Percentiles rank a stretch among this genome's conserved stretches.
phyloP scores from a whole-genome alignment of 2,888 invertebrate species.

The Sinhomidia bicolor region DNA sequence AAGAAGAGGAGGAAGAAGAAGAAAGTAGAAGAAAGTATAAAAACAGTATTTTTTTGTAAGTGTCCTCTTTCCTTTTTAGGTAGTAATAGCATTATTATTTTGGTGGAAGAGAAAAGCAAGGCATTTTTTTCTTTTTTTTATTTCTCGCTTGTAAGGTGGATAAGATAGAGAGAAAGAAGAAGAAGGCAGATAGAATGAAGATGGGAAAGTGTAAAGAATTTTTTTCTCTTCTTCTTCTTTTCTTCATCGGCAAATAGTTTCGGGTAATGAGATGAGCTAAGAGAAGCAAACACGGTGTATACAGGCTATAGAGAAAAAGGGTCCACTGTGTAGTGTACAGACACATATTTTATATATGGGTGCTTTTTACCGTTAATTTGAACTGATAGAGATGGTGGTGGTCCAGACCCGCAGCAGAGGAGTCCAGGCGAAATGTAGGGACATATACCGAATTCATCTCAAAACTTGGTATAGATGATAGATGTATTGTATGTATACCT shows the following conservation, averaged over 20 bases:
- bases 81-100: constrained; percentile 27
- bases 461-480: no score
- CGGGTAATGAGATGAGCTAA: constrained; percentile 41
- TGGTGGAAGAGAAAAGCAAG: no score
- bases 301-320: neutral
- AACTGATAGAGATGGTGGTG: neutral
- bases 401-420: no score
- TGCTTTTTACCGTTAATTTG: constrained; percentile 32
- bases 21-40: neutral
- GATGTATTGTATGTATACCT: neutral
- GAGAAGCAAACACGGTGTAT: neutral
- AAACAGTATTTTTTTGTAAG: no score
- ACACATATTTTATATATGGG: neutral
- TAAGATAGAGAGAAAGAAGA: neutral
- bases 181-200: neutral
- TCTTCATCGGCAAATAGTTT: constrained; percentile 39
- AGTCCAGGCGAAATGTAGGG: no score
- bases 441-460: no score
- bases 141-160: constrained; percentile 24
- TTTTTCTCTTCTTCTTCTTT: no score
- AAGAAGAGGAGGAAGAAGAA: neutral
- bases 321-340: neutral
- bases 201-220: constrained; percentile 11
- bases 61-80: constrained; percentile 24
- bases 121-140: no score